Evolutionary conservation across 2,797 vertebrate genomes (phyloP).

Genomic region (Sternotherus odoratus): DNA sequence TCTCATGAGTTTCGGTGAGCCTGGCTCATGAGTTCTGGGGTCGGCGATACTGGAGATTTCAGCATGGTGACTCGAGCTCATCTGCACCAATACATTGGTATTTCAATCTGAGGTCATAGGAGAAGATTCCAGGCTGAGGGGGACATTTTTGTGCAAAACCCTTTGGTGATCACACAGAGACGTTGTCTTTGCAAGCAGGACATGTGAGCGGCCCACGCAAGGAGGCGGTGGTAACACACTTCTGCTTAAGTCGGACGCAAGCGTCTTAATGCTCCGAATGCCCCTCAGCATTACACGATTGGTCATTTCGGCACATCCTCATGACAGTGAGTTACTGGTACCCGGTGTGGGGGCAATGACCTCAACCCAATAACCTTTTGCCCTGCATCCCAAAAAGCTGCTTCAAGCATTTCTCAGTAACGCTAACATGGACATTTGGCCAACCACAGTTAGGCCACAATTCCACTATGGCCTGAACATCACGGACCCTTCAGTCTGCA

Average conservation of each 20-base stretch:
- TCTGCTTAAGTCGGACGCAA: neutral
- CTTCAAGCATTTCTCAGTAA: neutral
- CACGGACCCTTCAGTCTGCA: neutral
- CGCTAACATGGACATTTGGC: neutral
- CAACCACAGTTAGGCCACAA: neutral
- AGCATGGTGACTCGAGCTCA: neutral
- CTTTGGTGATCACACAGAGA: neutral
- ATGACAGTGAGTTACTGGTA: neutral
- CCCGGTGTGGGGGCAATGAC: neutral
- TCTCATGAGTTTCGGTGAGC: neutral
- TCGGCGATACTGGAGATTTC: neutral
- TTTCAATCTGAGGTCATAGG: neutral
- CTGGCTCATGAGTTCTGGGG: neutral
- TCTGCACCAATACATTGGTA: no score
- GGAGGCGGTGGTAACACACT: neutral
- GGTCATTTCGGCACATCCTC: neutral
- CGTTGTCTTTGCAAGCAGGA: neutral
- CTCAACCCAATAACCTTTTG: neutral
- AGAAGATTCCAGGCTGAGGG: neutral
- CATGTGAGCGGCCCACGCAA: neutral
- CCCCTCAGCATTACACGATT: neutral
- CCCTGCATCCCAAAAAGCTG: neutral
- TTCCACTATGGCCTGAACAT: no score
- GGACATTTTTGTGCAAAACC: neutral
- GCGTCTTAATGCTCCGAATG: neutral